Evolutionary conservation across 2,113 vertebrate species (phyloP).

Genomic region (Setophaga kirtlandii): DNA sequence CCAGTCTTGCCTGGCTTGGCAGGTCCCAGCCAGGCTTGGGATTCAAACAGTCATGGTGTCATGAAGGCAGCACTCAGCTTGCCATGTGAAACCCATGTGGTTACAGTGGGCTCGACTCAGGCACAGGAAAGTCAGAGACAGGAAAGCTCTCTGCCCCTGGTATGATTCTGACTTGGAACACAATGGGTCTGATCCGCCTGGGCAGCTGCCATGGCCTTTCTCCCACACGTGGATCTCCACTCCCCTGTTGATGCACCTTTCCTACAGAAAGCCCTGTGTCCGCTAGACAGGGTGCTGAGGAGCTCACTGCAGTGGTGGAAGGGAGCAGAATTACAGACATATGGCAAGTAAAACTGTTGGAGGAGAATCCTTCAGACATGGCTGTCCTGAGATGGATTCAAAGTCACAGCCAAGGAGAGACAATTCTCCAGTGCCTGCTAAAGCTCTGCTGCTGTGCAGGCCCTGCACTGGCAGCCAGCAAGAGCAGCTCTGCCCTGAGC

Average conservation of each 20-base stretch:
- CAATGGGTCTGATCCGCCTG: neutral
- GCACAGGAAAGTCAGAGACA: neutral
- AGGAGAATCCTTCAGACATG: neutral
- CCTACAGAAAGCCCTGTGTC: neutral
- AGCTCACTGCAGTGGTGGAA: neutral
- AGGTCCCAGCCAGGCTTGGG: neutral
- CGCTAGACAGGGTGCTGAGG: neutral
- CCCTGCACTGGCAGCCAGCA: neutral
- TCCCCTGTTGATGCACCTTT: neutral
- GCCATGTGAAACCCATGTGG: fast-evolving
- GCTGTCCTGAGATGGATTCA: neutral
- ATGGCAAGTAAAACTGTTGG: neutral
- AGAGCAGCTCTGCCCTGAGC: fast-evolving
- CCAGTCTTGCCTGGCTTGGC: neutral
- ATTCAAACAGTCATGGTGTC: neutral
- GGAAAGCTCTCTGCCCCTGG: neutral
- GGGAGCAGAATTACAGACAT: neutral
- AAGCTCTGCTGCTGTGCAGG: neutral
- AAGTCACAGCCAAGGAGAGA: neutral
- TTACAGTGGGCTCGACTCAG: fast-evolving
- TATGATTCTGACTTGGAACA: neutral
- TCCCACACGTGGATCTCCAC: fast-evolving
- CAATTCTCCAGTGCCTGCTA: neutral
- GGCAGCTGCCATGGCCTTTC: neutral
- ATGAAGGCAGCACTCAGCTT: neutral